phyloP scores from a whole-genome alignment of 1,140 invertebrate genomes.

The Aradophagus sp. region DNA sequence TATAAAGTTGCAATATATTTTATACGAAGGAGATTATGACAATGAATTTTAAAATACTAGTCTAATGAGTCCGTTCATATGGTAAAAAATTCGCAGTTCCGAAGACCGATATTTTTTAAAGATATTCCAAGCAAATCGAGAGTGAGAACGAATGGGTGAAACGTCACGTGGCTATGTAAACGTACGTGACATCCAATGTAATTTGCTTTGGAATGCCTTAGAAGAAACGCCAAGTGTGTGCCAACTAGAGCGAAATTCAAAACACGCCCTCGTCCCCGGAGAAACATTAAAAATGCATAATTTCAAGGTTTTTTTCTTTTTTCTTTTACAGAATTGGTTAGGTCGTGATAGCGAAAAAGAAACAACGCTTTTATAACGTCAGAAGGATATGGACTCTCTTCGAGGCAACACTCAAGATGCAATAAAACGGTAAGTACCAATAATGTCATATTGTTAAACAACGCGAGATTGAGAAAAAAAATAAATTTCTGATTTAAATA shows the following conservation, averaged over 20 bases:
- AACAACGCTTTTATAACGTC: constrained; percentile 24
- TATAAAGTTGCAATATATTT: too few species aligned
- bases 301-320: too few species aligned
- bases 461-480: too few species aligned
- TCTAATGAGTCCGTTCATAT: constrained; percentile 19
- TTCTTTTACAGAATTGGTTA: constrained; percentile 44
- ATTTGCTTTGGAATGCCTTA: constrained; percentile 49
- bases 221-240: constrained; percentile 54
- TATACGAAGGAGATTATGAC: too few species aligned
- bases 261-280: constrained; percentile 47
- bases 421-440: constrained; percentile 21
- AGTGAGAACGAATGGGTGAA: constrained; percentile 50
- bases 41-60: too few species aligned
- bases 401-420: constrained; percentile 11
- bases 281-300: constrained; percentile 59
- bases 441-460: too few species aligned
- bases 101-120: constrained; percentile 42
- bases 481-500: too few species aligned
- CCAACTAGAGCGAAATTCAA: constrained; percentile 56
- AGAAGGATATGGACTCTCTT: constrained; percentile 17
- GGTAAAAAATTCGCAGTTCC: constrained; percentile 36
- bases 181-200: constrained; percentile 56
- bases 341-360: constrained; percentile 20
- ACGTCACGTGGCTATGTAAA: constrained; percentile 49
- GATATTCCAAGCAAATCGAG: constrained; percentile 45